Evolutionary conservation across 2,888 invertebrate genomes (phyloP).

Genomic region (Mycalesis mineus): DNA sequence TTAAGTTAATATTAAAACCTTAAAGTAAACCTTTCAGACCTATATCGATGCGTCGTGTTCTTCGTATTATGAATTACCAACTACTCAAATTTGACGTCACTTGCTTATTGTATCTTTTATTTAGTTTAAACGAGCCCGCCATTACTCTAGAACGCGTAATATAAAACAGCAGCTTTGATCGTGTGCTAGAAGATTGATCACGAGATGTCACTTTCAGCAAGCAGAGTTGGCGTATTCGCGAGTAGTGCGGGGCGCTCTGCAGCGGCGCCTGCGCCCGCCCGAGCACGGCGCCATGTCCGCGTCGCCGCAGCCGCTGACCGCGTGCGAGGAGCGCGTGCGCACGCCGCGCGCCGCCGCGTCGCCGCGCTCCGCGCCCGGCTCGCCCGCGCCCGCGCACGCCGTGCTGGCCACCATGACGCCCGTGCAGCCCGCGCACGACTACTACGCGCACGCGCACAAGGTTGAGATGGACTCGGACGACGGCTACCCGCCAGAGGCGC

Average conservation of each 20-base stretch:
- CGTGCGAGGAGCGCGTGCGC: constrained; percentile 64
- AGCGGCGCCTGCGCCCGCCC: constrained; percentile 59
- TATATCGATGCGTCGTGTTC: too few species aligned
- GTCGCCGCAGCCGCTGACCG: constrained; percentile 59
- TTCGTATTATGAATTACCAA: too few species aligned
- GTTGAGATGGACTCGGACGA: constrained; percentile 81
- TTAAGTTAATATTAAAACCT: too few species aligned
- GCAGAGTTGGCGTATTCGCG: constrained; percentile 49
- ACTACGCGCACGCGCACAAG: constrained; percentile 75
- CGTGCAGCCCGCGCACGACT: constrained; percentile 87
- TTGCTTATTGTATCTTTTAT: too few species aligned
- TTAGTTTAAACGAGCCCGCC: constrained; percentile 35
- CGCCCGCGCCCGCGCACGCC: constrained; percentile 83
- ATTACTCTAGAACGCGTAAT: constrained; percentile 7
- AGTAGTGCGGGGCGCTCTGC: constrained; percentile 67
- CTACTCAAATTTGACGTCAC: too few species aligned
- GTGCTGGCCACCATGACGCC: constrained; percentile 93
- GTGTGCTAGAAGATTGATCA: constrained; percentile 9
- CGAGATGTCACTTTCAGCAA: constrained; percentile 53
- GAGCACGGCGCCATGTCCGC: constrained; percentile 66
- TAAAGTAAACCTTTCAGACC: too few species aligned
- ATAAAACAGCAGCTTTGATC: not conserved
- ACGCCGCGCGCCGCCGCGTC: constrained; percentile 69
- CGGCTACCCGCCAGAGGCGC: constrained; percentile 80
- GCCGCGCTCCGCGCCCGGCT: constrained; percentile 73